Percentiles rank a stretch among this genome's conserved stretches.
These are phyloP conservation scores for Distichodus sexfasciatus DNA, from an alignment of 2,797 vertebrate genomes.

Conservation along the genomic window DNA sequence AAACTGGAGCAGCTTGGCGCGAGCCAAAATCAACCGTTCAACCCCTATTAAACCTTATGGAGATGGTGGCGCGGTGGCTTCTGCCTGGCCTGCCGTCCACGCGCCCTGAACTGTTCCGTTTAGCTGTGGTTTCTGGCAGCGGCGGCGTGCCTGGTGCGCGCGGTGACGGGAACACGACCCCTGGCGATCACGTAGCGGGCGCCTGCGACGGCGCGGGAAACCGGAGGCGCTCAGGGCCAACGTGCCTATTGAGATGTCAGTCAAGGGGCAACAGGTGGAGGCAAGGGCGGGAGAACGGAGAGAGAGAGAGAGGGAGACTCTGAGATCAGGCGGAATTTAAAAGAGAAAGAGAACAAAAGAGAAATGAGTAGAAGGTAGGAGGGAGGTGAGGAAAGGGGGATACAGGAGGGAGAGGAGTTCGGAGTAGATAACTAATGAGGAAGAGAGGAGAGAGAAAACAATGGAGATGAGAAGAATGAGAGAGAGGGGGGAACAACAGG, in stretches of 20 bases:
- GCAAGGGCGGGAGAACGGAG: slow-evolving; percentile 35
- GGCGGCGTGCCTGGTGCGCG: slow-evolving; percentile 49
- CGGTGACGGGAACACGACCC: slow-evolving; percentile 68
- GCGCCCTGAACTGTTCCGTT: slow-evolving; percentile 36
- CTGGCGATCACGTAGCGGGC: slow-evolving; percentile 72
- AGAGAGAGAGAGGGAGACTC: slow-evolving; percentile 2
- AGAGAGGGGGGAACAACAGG: no score
- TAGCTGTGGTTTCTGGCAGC: slow-evolving; percentile 55
- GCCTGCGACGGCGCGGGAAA: slow-evolving; percentile 54
- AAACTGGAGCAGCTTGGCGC: slow-evolving; percentile 2
- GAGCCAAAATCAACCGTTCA: neutral
- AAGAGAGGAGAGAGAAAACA: no score
- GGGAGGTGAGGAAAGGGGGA: no score
- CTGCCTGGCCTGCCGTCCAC: no score
- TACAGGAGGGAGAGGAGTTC: no score
- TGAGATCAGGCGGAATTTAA: no score
- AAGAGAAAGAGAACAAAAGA: no score
- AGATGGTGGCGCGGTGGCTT: slow-evolving; percentile 37
- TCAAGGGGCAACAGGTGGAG: slow-evolving; percentile 49
- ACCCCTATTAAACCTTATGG: neutral
- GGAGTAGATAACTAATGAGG: no score
- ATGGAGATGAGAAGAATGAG: no score
- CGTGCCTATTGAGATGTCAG: slow-evolving; percentile 23
- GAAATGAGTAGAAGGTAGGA: no score
- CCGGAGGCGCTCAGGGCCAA: slow-evolving; percentile 5